Percentiles rank a stretch among this genome's conserved stretches.
These are phyloP conservation scores for Lytechinus variegatus DNA, from an alignment of 35 echinoderm and acorn worm species.

Conservation along the genomic window DNA sequence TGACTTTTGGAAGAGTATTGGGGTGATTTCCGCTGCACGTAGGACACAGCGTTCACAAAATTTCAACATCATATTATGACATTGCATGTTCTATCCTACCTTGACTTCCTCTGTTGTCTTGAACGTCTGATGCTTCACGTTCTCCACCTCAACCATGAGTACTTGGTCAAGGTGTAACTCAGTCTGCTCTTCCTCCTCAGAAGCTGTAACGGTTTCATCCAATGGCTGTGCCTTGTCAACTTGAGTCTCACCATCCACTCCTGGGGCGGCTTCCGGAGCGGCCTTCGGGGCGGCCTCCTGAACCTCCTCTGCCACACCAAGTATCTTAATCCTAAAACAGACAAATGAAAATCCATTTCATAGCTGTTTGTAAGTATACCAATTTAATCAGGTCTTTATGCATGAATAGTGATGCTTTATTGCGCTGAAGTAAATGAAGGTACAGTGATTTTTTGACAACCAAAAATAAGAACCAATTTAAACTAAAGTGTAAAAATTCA, in stretches of 20 bases:
- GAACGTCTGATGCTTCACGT: constrained; percentile 78
- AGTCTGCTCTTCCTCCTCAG: background rate
- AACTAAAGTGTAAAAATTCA: too few species aligned
- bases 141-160: constrained; percentile 91
- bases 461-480: too few species aligned
- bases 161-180: constrained; percentile 35
- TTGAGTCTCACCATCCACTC: background rate
- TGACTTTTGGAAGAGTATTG: background rate
- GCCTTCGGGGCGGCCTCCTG: background rate
- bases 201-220: background rate
- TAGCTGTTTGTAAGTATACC: too few species aligned
- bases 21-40: background rate
- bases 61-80: background rate
- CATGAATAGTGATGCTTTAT: too few species aligned
- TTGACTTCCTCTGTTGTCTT: constrained; percentile 90
- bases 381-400: too few species aligned
- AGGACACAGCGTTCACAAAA: background rate
- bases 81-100: constrained; percentile 43
- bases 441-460: too few species aligned
- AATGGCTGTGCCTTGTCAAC: background rate
- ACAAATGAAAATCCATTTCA: background rate
- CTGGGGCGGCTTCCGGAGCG: background rate
- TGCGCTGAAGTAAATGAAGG: too few species aligned
- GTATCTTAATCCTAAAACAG: constrained; percentile 37
- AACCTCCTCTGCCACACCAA: background rate